These are phyloP conservation scores for Trichogramma evanescens DNA, from an alignment of 2,888 invertebrate genomes.

Conservation along the genomic window DNA sequence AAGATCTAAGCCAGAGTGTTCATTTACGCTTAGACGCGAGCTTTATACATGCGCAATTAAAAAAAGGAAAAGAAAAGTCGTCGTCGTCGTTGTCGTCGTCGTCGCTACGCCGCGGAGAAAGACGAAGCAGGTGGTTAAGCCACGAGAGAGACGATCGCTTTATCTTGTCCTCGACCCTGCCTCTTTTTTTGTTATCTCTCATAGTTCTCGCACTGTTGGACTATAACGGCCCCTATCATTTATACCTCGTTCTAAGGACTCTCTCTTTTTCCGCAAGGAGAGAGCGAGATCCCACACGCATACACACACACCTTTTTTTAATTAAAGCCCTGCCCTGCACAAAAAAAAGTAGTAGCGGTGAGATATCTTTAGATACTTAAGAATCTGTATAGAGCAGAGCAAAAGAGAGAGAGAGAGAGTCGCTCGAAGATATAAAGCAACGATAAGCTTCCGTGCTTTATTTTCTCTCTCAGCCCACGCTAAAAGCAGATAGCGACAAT, in stretches of 20 bases:
- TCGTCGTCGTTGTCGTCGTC: slow-evolving; percentile 11
- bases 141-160: slow-evolving; percentile 5
- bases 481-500: no score
- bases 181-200: slow-evolving; percentile 1
- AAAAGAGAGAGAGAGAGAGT: no score
- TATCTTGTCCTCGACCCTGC: slow-evolving; percentile 11
- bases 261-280: not conserved
- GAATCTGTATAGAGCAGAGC: no score
- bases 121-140: slow-evolving; percentile 22
- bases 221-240: slow-evolving; percentile 46
- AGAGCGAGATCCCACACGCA: not conserved
- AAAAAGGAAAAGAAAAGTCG: slow-evolving; percentile 5
- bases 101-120: slow-evolving; percentile 12
- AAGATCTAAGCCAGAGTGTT: slow-evolving; percentile 15
- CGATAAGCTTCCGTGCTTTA: no score
- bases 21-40: slow-evolving; percentile 15
- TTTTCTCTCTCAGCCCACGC: no score
- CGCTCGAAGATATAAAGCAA: no score
- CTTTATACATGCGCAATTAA: slow-evolving; percentile 20
- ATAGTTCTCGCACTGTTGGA: slow-evolving; percentile 24
- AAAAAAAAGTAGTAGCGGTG: no score
- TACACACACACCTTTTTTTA: no score
- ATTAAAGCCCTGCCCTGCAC: no score
- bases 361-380: no score
- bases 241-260: slow-evolving; percentile 25